Base-by-base conservation (phyloP, 2,888 invertebrate genomes). In the Dryobota labecula region DNA sequence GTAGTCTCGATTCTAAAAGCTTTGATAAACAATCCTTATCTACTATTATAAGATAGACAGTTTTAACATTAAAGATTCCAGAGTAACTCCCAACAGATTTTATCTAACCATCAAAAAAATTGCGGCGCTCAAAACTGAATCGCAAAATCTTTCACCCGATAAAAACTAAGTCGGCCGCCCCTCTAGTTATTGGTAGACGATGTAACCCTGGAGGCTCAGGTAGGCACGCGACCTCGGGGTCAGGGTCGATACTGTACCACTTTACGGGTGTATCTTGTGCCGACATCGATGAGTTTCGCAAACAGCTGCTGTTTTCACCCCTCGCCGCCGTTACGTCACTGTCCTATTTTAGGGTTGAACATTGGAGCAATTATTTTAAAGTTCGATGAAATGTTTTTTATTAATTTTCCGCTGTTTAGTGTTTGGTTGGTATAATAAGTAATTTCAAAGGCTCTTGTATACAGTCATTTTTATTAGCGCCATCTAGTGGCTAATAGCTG, bases 221-320 rank as follows among this genome's bases (percentile, higher is more conserved):
- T 85, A 83, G 82, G 64, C 91, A 92, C 91, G 93, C 90, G 89
- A 94, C 90, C 91, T 93, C 90, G 91, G 78, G 92, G 93, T 93
- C 94, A 94, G 86, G 93, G 94, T 82, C 81, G 73, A 80, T 67
- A 72, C 53, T 74, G 70, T 80, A 78, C 85, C 88, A 84, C 76
- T 76, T 84, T 84, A 75, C 71, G 60, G 74, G 79, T 80, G 70
- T 81, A 81, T 83, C 84, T 85, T 82, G 73, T 62, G 83, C 80
- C 73, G 78, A 76, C 90, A 89, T 90, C 88, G 90, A 90, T 88
- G 89, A 88, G 87, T 88, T 89, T 88, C 69, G 87, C 88, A 87
- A 90, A 88, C 87, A 83, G 77, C 84, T 81, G 77, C 77, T 82
- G 74, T 69, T 70, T 80, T 86, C 76, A 69, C 47, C 51, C 60